These are phyloP conservation scores for Dicrostonyx torquatus DNA, from an alignment of 2,797 vertebrate genomes.

Conservation along the genomic window DNA sequence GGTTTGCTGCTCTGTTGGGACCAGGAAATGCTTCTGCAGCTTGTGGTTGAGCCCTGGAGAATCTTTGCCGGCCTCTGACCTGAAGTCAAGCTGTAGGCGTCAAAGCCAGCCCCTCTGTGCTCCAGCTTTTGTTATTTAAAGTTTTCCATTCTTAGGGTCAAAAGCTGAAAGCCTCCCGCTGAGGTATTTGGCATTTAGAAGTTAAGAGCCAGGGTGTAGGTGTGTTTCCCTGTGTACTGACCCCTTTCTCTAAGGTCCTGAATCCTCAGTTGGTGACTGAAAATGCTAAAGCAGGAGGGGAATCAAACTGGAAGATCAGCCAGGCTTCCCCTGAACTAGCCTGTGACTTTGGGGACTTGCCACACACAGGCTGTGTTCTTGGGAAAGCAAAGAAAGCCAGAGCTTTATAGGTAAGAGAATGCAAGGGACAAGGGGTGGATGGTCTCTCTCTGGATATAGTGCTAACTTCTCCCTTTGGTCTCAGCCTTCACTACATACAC, in stretches of 20 bases:
- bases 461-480: not conserved
- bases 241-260: not conserved
- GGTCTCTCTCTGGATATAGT: not conserved
- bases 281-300: not conserved
- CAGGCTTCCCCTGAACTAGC: not conserved
- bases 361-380: not conserved
- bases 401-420: not conserved
- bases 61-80: not conserved
- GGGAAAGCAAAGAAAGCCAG: not conserved
- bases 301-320: not conserved
- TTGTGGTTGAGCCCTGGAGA: not conserved
- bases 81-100: not conserved
- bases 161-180: not conserved
- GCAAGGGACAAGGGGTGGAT: not conserved
- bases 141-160: not conserved
- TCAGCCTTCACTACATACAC: not conserved
- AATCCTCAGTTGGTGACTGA: not conserved
- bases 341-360: no score
- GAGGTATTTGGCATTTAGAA: not conserved
- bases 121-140: not conserved
- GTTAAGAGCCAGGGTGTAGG: not conserved
- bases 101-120: not conserved
- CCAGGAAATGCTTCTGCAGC: not conserved
- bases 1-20: constrained; percentile 21
- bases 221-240: not conserved